phyloP scores from a whole-genome alignment of 1,140 invertebrate genomes.

The Agrypnia vestita region DNA sequence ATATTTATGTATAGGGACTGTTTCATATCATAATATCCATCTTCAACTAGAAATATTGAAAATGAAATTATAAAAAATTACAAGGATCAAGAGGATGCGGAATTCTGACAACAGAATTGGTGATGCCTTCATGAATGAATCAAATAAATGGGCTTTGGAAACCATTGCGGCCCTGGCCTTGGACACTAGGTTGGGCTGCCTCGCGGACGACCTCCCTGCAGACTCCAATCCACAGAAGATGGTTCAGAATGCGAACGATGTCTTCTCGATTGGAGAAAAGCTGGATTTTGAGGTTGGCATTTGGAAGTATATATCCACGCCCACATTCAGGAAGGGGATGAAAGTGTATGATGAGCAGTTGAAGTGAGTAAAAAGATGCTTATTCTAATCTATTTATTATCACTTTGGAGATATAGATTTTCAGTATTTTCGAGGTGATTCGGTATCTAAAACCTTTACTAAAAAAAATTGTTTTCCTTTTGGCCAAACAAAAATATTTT shows the following conservation, averaged over 20 bases:
- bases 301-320: conserved; percentile 77
- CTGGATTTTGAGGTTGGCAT: conserved; percentile 77
- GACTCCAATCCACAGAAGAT: conserved; percentile 75
- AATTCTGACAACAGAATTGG: conserved; percentile 74
- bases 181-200: conserved; percentile 78
- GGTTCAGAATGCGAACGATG: conserved; percentile 75
- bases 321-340: conserved; percentile 73
- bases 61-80: neutral
- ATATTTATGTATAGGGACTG: no score
- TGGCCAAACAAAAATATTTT: no score
- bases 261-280: conserved; percentile 75
- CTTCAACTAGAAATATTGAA: no score
- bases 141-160: conserved; percentile 81
- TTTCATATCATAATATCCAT: no score
- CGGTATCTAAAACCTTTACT: no score
- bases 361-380: no score
- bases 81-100: conserved; percentile 73
- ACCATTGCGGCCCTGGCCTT: conserved; percentile 80
- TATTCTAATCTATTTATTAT: no score
- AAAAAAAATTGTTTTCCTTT: no score
- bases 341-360: conserved; percentile 67
- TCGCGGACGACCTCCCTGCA: conserved; percentile 69
- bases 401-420: neutral
- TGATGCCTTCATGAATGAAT: conserved; percentile 75
- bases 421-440: no score